These are phyloP conservation scores for Oreonectes daqikongensis DNA, from an alignment of 2,797 vertebrate genomes.

Conservation along the genomic window DNA sequence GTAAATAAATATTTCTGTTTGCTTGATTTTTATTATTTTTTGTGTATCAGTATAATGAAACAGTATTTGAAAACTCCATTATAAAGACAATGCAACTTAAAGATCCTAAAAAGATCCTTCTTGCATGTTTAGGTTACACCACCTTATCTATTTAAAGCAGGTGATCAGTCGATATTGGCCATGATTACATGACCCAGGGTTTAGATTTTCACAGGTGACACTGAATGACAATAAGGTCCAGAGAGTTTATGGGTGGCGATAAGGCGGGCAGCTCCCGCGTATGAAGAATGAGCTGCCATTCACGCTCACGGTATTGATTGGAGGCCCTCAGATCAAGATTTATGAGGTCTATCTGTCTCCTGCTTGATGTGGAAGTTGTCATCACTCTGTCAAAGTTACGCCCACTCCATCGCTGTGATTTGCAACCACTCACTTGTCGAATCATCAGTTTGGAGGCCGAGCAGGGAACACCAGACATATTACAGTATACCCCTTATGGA, in stretches of 20 bases:
- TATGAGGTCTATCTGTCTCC: slow-evolving; percentile 74
- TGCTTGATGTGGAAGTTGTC: slow-evolving; percentile 35
- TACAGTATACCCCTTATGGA: background rate
- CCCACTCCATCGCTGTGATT: slow-evolving; percentile 9
- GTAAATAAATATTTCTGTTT: no score
- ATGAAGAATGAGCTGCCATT: slow-evolving; percentile 71
- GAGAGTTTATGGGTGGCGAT: slow-evolving; percentile 6
- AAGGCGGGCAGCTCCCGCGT: background rate
- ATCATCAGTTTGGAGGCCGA: slow-evolving; percentile 4
- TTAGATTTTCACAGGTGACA: background rate
- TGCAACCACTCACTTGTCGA: background rate
- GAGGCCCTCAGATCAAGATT: slow-evolving; percentile 67
- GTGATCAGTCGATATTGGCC: background rate
- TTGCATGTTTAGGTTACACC: background rate
- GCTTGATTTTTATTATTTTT: no score
- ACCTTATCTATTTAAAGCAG: background rate
- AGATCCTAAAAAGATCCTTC: background rate
- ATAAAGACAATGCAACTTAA: no score
- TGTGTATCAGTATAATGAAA: no score
- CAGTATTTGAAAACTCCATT: no score
- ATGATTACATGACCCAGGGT: background rate
- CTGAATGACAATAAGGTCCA: slow-evolving; percentile 6
- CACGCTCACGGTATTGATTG: slow-evolving; percentile 72
- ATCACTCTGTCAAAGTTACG: slow-evolving; percentile 17
- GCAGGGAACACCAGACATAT: background rate